Evolutionary conservation across 2,797 vertebrate species (phyloP).

Genomic region (Chromobotia macracanthus): DNA sequence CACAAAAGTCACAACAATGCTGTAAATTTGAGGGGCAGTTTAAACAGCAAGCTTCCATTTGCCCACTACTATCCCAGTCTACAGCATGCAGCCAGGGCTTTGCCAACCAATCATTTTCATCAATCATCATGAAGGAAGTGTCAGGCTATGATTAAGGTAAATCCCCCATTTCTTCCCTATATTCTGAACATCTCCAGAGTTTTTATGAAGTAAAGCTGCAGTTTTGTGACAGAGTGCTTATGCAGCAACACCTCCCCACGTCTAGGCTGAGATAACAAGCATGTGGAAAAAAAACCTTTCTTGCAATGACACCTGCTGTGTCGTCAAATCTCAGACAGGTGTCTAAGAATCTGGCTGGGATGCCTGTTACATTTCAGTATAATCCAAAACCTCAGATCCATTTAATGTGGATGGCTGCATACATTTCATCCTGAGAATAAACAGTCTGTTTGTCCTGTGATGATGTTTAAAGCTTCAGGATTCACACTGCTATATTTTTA

Average conservation of each 20-base stretch:
- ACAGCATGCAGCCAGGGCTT: not conserved
- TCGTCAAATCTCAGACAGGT: not conserved
- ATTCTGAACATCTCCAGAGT: not conserved
- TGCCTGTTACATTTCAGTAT: not conserved
- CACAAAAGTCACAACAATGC: not conserved
- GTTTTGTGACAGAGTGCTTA: not conserved
- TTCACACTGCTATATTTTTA: conserved; percentile 1
- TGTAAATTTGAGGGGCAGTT: not conserved
- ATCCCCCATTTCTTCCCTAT: not conserved
- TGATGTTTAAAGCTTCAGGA: not conserved
- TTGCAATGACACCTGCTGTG: conserved; percentile 19
- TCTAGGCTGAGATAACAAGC: conserved; percentile 7
- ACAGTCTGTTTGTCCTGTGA: not conserved
- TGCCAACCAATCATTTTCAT: not conserved
- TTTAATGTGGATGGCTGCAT: not conserved
- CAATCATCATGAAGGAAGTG: conserved; percentile 10
- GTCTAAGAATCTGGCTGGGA: conserved; percentile 8
- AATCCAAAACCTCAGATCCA: not conserved
- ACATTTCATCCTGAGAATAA: not conserved
- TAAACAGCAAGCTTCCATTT: not conserved
- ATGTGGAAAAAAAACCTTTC: not conserved
- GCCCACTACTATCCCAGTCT: too few relatives aligned
- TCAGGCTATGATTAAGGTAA: not conserved
- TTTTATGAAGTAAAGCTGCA: too few relatives aligned
- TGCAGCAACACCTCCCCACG: not conserved